These are phyloP conservation scores for Perithous albicinctus DNA, from an alignment of 2,888 invertebrate species.

Conservation along the genomic window DNA sequence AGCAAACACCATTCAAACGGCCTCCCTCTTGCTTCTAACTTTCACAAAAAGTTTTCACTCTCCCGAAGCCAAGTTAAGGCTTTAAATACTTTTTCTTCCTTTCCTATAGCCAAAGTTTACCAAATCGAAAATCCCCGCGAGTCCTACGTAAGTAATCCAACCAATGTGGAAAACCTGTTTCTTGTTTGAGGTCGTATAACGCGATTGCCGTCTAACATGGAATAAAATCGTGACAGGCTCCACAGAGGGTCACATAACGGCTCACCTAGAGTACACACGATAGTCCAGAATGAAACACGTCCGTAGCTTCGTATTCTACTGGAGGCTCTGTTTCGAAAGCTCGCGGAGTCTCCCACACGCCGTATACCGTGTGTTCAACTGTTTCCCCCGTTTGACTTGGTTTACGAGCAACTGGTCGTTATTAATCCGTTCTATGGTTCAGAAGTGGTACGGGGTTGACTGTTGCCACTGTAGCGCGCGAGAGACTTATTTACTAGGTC, in stretches of 20 bases:
- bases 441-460: conserved; percentile 18
- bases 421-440: conserved; percentile 71
- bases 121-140: conserved; percentile 40
- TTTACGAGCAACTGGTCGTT: conserved; percentile 71
- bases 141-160: conserved; percentile 12
- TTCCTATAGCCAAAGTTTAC: conserved; percentile 38
- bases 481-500: conserved; percentile 27
- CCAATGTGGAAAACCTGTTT: conserved; percentile 1
- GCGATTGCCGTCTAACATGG: neutral
- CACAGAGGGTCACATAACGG: conserved; percentile 37
- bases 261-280: conserved; percentile 59
- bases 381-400: conserved; percentile 67
- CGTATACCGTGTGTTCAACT: conserved; percentile 30
- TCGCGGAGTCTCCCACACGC: conserved; percentile 21
- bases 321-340: conserved; percentile 37
- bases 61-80: conserved; percentile 21
- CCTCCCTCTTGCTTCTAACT: conserved; percentile 9
- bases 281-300: conserved; percentile 67
- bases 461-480: conserved; percentile 10
- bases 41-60: conserved; percentile 33
- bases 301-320: conserved; percentile 70
- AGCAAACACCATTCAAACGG: conserved; percentile 36
- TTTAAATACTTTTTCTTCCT: conserved; percentile 36
- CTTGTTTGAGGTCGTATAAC: neutral
- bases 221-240: conserved; percentile 10